Conservation (phyloP, 2,888 invertebrate species). For the Cerastoderma edule region DNA sequence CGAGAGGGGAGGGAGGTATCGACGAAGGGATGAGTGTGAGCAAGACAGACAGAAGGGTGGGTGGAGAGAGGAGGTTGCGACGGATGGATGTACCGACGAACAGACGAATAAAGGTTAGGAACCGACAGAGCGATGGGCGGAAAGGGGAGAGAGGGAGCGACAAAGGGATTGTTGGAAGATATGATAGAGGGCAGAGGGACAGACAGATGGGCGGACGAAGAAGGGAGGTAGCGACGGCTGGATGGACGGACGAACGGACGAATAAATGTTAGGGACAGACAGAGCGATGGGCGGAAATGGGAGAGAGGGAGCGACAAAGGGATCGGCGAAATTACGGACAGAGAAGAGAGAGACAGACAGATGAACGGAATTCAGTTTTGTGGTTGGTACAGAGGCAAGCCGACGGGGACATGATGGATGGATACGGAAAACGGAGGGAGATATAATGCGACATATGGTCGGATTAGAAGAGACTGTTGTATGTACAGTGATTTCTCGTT, state of each 20-base stretch:
- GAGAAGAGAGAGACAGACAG: slow-evolving; percentile 1
- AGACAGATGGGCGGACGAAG: too few species aligned
- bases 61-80: not conserved
- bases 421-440: not conserved
- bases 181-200: too few species aligned
- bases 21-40: too few species aligned
- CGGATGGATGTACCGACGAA: not conserved
- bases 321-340: not conserved
- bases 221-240: too few species aligned
- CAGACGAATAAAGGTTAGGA: not conserved
- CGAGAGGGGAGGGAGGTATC: too few species aligned
- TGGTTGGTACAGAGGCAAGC: not conserved
- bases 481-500: too few species aligned
- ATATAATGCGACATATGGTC: not conserved
- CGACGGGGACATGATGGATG: not conserved
- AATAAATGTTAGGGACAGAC: not conserved
- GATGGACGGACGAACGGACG: too few species aligned
- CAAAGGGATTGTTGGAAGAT: not conserved
- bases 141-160: not conserved
- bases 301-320: not conserved
- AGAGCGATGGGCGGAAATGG: too few species aligned
- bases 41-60: not conserved
- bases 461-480: not conserved
- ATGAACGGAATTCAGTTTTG: not conserved
- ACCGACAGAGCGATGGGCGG: not conserved